phyloP scores from a whole-genome alignment of 2,113 vertebrate species.

The Daubentonia madagascariensis region DNA sequence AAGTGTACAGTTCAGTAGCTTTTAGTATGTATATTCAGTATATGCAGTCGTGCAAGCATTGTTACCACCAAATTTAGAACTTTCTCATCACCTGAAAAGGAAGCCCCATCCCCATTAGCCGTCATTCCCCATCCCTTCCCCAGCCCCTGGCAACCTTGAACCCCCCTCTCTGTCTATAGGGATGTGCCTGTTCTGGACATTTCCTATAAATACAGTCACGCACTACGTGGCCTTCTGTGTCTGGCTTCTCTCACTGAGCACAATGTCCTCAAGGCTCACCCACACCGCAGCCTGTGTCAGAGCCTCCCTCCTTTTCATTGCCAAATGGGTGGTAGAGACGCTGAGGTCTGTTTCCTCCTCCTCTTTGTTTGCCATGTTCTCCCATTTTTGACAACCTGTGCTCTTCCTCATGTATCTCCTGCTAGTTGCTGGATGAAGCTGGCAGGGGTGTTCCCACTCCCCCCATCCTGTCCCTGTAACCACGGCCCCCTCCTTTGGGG shows the following conservation, averaged over 20 bases:
- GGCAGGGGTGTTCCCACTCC: neutral
- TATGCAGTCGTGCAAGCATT: too few species aligned
- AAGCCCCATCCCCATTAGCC: neutral
- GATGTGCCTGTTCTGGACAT: neutral
- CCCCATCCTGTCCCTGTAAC: neutral
- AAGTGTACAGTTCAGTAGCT: neutral
- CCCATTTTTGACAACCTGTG: neutral
- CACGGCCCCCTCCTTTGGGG: neutral
- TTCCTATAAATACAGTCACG: neutral
- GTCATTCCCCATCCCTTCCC: neutral
- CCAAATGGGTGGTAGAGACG: neutral
- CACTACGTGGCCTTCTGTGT: neutral
- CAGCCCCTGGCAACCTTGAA: neutral
- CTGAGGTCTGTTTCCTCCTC: neutral
- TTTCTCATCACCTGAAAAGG: neutral
- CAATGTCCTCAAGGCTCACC: neutral
- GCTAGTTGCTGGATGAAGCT: neutral
- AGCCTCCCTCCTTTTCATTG: too few species aligned
- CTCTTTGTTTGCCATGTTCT: neutral
- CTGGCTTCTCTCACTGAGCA: neutral
- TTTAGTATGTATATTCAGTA: too few species aligned
- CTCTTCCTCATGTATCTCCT: neutral
- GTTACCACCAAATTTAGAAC: neutral
- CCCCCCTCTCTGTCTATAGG: neutral
- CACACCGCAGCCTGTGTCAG: neutral